Evolutionary conservation across 2,888 invertebrate genomes (phyloP).

Genomic region (Endotricha flammealis): DNA sequence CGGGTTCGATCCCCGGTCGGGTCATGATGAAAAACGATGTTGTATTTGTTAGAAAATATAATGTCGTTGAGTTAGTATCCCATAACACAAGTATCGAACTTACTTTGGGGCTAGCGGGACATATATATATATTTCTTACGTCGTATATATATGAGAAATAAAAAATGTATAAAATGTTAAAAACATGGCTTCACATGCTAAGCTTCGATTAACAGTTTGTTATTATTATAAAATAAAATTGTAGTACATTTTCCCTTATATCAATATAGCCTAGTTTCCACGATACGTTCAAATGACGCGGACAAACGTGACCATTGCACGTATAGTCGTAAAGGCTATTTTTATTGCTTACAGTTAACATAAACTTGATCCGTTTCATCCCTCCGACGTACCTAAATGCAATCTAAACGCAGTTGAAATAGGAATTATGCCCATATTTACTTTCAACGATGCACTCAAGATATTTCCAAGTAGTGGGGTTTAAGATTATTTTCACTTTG

Average conservation of each 20-base stretch:
- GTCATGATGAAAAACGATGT: too few species aligned
- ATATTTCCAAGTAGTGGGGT: constrained; percentile 60
- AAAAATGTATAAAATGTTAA: too few species aligned
- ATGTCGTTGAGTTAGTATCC: too few species aligned
- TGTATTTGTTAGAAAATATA: too few species aligned
- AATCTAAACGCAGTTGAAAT: constrained; percentile 69
- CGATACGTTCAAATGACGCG: constrained; percentile 46
- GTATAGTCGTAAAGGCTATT: constrained; percentile 74
- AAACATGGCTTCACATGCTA: too few species aligned
- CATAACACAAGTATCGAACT: too few species aligned
- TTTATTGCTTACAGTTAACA: constrained; percentile 72
- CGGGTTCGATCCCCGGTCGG: too few species aligned
- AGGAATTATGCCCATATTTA: constrained; percentile 71
- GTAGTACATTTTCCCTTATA: neutral
- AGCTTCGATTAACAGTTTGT: too few species aligned
- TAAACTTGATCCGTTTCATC: constrained; percentile 72
- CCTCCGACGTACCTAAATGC: constrained; percentile 66
- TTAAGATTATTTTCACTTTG: constrained; percentile 47
- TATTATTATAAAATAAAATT: too few species aligned
- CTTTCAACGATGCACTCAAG: constrained; percentile 74
- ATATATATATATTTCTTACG: too few species aligned
- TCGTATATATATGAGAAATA: too few species aligned
- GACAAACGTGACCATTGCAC: constrained; percentile 68
- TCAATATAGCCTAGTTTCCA: constrained; percentile 32
- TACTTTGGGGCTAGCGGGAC: too few species aligned